Evolutionary conservation across 2,113 vertebrate genomes (phyloP).

Genomic region (Petaurus breviceps): DNA sequence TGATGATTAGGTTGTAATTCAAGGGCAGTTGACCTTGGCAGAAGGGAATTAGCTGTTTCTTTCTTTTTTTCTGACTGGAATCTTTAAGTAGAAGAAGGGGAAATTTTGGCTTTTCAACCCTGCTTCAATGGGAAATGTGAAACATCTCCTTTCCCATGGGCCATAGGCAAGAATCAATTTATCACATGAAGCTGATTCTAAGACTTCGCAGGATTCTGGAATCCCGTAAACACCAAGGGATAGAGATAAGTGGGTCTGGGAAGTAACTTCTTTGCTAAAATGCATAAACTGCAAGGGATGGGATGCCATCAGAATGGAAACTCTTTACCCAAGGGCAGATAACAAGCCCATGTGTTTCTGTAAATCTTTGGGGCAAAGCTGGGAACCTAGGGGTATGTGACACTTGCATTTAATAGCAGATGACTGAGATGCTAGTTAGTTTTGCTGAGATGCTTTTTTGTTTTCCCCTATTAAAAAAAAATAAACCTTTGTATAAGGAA

Average conservation of each 20-base stretch:
- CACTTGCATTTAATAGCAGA: background rate
- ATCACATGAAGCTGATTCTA: background rate
- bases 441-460: background rate
- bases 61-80: constrained; percentile 42
- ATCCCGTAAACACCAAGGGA: constrained; percentile 8
- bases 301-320: background rate
- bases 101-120: background rate
- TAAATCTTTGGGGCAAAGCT: background rate
- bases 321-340: background rate
- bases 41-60: constrained; percentile 26
- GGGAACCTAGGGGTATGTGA: background rate
- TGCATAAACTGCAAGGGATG: background rate
- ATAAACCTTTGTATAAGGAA: background rate
- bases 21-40: constrained; percentile 43
- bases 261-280: background rate
- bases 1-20: constrained; percentile 24
- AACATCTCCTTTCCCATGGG: background rate
- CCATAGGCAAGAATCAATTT: background rate
- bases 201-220: background rate
- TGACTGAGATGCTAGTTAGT: background rate
- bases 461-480: background rate
- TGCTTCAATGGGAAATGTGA: constrained; percentile 28
- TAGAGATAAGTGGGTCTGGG: background rate
- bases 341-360: background rate
- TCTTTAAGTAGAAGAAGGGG: background rate